These are phyloP conservation scores for Microdon myrmicae DNA, from an alignment of 2,888 invertebrate genomes.

Conservation along the genomic window DNA sequence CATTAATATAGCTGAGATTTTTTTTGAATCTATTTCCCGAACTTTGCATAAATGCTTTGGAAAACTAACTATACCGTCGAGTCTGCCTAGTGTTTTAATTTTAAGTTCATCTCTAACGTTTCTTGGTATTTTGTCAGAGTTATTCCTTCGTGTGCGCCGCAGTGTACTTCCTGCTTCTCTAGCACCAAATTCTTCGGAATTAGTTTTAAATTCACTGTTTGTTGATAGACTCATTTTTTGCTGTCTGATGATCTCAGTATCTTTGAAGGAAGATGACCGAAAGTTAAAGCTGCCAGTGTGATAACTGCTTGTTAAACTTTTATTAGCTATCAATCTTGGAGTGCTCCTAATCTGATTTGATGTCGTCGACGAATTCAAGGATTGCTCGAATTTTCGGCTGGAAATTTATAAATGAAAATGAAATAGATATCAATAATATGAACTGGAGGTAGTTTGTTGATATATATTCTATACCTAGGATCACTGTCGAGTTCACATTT, in stretches of 20 bases:
- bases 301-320: constrained; percentile 1
- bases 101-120: constrained; percentile 54
- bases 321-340: constrained; percentile 6
- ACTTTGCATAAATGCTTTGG: constrained; percentile 74
- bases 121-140: constrained; percentile 59
- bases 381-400: constrained; percentile 25
- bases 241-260: constrained; percentile 32
- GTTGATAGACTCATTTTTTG: constrained; percentile 39
- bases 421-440: not conserved
- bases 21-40: constrained; percentile 76
- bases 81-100: constrained; percentile 69
- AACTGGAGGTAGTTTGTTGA: not conserved
- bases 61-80: constrained; percentile 77
- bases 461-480: constrained; percentile 60
- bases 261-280: constrained; percentile 18
- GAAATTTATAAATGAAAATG: not conserved
- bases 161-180: constrained; percentile 2
- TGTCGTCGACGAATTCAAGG: constrained; percentile 4
- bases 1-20: constrained; percentile 84
- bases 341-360: constrained; percentile 16
- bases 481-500: constrained; percentile 62
- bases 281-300: constrained; percentile 13
- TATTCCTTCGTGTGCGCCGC: constrained; percentile 7
- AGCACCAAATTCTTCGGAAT: constrained; percentile 10
- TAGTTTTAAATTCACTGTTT: constrained; percentile 25